Percentiles rank a stretch among this genome's conserved stretches.
phyloP scores from a whole-genome alignment of 2,888 invertebrate genomes.

The Anoncus sp. region DNA sequence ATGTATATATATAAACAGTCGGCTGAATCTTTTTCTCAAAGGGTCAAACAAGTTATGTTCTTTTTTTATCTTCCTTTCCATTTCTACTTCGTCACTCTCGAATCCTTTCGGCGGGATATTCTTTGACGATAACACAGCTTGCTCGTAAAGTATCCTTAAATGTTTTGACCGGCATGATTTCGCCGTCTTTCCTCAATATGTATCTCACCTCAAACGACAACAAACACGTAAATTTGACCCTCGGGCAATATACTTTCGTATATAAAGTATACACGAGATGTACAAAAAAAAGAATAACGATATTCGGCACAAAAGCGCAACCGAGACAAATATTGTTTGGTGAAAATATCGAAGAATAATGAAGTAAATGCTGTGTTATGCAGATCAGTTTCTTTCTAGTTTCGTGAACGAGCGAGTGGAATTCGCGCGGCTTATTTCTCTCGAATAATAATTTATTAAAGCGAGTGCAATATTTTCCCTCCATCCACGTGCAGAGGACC shows the following conservation, averaged over 20 bases:
- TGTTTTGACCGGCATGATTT: conserved; percentile 38
- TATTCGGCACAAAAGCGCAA: conserved; percentile 37
- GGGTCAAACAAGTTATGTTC: conserved; percentile 10
- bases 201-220: conserved; percentile 42
- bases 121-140: conserved; percentile 60
- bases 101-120: conserved; percentile 55
- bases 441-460: conserved; percentile 47
- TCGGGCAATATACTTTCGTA: conserved; percentile 42
- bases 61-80: conserved; percentile 38
- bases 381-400: conserved; percentile 38
- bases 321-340: conserved; percentile 50
- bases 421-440: conserved; percentile 12
- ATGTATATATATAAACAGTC: conserved; percentile 32
- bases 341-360: conserved; percentile 42
- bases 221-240: conserved; percentile 38
- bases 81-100: conserved; percentile 42
- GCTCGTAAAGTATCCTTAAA: conserved; percentile 63
- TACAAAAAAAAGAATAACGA: conserved; percentile 17
- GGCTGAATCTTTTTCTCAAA: conserved; percentile 23
- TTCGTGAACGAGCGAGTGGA: neutral
- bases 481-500: neutral
- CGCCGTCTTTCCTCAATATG: conserved; percentile 7
- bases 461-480: conserved; percentile 16
- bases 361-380: conserved; percentile 35
- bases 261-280: conserved; percentile 25